Base-by-base conservation (phyloP, 1,140 invertebrate genomes). In the Microplitis demolitor region DNA sequence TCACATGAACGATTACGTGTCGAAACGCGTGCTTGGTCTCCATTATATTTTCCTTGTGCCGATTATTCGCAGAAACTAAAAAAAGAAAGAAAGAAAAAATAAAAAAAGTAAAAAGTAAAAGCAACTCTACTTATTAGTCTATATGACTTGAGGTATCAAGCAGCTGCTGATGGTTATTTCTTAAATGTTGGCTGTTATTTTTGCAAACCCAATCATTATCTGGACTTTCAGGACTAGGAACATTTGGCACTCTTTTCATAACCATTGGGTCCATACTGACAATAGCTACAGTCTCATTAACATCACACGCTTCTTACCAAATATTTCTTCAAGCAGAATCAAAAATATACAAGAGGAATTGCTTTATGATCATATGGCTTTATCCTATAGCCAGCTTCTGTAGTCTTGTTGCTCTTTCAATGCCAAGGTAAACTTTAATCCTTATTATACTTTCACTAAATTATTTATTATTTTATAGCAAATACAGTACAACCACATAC, bases 361-460 rank as follows among this genome's bases (percentile, higher is more conserved):
- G 74, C 24, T 74, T 84, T 9, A 35, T 80, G 8, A 76, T 87
- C 35, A 60, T 87, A 4, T 82, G 75, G 4, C 76, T 87, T 33
- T 87, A 86, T 71, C 85, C 86, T 13, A 76, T 87, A 35, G 78
- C 80, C 0, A 83, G 80, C 5, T 56, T 85, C n/a, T 83, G 81
- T 69, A 84, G 85, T 76, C 78, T 87, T 0, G 74, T 80, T 53
- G 80, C 84, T 9, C 77, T 86, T 45, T 80, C 81, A 0, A 76
- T 86, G 16, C 86, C 86, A 66, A 87, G 86, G 86, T 86, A 79
- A 56, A 58, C n/a, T 61, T 45, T 63, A 11, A 60, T 24, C 4
- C 9, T 31, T 31, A 24, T 31, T 31, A 24, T n/a, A 37, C 50
- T 70, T 61, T 39, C 35, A n/a, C 35, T 69, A 33, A 62, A 39